phyloP scores from a whole-genome alignment of 2,113 vertebrate species.

The Megaleporinus macrocephalus region DNA sequence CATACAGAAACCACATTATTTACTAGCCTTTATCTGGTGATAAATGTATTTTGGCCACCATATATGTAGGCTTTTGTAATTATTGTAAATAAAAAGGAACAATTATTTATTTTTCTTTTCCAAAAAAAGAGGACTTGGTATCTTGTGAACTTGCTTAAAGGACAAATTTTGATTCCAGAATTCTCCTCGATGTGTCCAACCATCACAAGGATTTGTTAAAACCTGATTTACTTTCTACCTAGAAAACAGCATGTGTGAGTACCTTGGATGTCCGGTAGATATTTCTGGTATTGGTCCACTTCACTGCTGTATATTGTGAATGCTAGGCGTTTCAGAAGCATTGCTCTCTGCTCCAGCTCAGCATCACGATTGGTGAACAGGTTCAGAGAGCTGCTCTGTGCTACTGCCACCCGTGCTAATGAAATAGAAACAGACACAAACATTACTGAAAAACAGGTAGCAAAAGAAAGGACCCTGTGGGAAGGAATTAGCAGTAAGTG shows the following conservation, averaged over 20 bases:
- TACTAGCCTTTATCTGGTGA: too few species aligned
- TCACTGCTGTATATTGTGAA: slow-evolving; percentile 99
- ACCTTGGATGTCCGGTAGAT: slow-evolving; percentile 94
- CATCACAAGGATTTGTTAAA: too few species aligned
- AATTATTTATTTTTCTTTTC: too few species aligned
- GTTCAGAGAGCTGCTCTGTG: slow-evolving; percentile 97
- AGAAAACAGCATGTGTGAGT: background rate
- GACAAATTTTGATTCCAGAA: too few species aligned
- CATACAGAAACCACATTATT: too few species aligned
- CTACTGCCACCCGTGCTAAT: slow-evolving; percentile 93
- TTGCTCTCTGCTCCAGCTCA: slow-evolving; percentile 96
- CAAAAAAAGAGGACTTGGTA: too few species aligned
- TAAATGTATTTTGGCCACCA: too few species aligned
- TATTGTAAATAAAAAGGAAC: too few species aligned
- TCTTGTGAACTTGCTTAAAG: too few species aligned
- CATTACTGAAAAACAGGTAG: background rate
- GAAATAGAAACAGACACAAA: slow-evolving; percentile 33
- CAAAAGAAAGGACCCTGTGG: background rate
- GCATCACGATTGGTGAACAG: slow-evolving; percentile 95
- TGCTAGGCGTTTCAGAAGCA: slow-evolving; percentile 96
- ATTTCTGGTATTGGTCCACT: slow-evolving; percentile 98
- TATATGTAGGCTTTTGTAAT: too few species aligned
- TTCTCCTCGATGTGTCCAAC: too few species aligned
- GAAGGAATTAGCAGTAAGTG: background rate
- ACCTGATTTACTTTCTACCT: background rate